Conservation (phyloP, 2,797 vertebrate genomes). For the Bradypus variegatus region DNA sequence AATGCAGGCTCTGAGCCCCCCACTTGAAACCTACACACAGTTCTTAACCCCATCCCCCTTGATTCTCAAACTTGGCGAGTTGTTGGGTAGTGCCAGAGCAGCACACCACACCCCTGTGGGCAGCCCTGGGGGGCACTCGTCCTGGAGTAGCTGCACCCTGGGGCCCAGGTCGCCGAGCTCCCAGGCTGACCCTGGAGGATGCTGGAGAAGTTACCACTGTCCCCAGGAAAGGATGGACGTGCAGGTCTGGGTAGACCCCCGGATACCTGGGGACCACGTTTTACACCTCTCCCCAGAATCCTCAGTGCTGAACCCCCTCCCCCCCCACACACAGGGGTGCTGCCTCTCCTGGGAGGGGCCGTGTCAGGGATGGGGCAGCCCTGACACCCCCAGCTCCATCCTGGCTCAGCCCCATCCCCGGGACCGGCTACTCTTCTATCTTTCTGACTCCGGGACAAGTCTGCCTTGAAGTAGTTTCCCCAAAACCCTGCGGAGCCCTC, state of each 20-base stretch:
- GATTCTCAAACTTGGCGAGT: neutral
- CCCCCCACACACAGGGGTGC: too few species aligned
- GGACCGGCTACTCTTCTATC: neutral
- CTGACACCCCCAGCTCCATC: neutral
- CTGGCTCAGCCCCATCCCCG: neutral
- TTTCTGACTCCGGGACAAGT: neutral
- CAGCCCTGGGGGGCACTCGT: too few species aligned
- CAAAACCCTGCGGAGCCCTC: neutral
- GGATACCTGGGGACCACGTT: too few species aligned
- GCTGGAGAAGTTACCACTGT: rapidly evolving
- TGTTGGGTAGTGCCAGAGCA: too few species aligned
- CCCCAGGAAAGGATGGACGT: rapidly evolving
- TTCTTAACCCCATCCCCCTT: too few species aligned
- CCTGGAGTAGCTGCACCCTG: neutral
- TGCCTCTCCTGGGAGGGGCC: rapidly evolving
- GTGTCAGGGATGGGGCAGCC: too few species aligned
- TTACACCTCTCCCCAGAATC: too few species aligned
- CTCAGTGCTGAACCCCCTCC: neutral
- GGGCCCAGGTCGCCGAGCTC: neutral
- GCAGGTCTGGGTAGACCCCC: neutral
- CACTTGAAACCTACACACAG: too few species aligned
- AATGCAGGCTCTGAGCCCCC: neutral
- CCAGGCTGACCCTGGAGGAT: neutral
- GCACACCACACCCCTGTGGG: too few species aligned
- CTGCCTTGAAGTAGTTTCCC: neutral